Evolutionary conservation across 2,113 vertebrate genomes (phyloP).

Genomic region (Psilopsiagon aymara): DNA sequence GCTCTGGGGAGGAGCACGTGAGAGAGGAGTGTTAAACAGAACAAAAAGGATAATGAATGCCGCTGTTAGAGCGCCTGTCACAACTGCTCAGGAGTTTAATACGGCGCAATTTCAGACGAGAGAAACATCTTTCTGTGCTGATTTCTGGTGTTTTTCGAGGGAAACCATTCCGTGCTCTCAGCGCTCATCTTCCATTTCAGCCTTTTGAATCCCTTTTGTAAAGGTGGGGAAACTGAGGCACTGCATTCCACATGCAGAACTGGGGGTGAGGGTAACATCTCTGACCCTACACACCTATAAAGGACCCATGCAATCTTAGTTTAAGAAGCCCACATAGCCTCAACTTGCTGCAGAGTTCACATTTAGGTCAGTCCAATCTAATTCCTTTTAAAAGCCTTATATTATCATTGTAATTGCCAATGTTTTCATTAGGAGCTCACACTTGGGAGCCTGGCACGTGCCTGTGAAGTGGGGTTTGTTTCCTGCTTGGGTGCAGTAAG

Average conservation of each 20-base stretch:
- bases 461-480: neutral
- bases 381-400: conserved; percentile 44
- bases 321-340: neutral
- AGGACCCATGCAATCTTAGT: neutral
- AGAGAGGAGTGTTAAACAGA: conserved; percentile 61
- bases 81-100: conserved; percentile 66
- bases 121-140: conserved; percentile 1
- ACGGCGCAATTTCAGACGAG: conserved; percentile 30
- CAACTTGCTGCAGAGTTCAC: neutral
- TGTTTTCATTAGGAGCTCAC: neutral
- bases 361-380: conserved; percentile 54
- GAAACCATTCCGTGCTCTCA: fast-evolving
- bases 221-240: conserved; percentile 22
- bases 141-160: neutral
- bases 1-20: conserved; percentile 49
- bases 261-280: neutral
- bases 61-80: conserved; percentile 72
- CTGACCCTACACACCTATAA: neutral
- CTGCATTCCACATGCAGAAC: fast-evolving
- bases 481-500: fast-evolving
- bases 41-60: conserved; percentile 64
- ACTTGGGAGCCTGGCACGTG: conserved; percentile 9
- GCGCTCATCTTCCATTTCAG: neutral
- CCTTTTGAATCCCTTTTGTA: neutral
- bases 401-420: conserved; percentile 49